Percentiles rank a stretch among this genome's conserved stretches.
phyloP scores from a whole-genome alignment of 2,113 vertebrate species.

The Lasiurus cinereus region DNA sequence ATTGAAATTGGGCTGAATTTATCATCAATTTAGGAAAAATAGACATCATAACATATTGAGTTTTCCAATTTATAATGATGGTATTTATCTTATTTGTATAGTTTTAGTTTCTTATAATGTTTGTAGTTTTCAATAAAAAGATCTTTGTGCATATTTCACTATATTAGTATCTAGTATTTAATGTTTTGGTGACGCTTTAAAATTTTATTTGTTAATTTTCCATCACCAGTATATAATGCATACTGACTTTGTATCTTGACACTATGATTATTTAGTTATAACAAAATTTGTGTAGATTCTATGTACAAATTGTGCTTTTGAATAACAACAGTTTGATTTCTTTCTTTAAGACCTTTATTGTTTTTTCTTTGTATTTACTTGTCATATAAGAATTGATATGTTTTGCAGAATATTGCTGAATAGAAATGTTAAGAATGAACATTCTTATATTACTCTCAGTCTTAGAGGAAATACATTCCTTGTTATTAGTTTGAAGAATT shows the following conservation, averaged over 20 bases:
- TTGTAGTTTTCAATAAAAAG: not conserved
- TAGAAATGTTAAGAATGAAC: not conserved
- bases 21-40: not conserved
- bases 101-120: not conserved
- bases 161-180: not conserved
- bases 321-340: not conserved
- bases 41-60: not conserved
- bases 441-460: not conserved
- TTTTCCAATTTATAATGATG: not conserved
- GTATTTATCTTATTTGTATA: not conserved
- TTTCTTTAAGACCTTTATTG: not conserved
- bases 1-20: conserved; percentile 23
- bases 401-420: not conserved
- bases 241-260: not conserved
- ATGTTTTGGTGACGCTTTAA: not conserved
- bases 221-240: not conserved
- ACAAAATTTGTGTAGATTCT: not conserved
- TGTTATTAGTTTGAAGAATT: not conserved
- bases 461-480: not conserved
- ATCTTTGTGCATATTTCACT: not conserved
- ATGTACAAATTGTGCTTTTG: not conserved
- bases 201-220: not conserved
- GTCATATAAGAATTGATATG: not conserved
- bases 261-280: not conserved
- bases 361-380: conserved; percentile 8